Conservation (phyloP, 1,140 invertebrate genomes). For the Druon quercuslanigerum region DNA sequence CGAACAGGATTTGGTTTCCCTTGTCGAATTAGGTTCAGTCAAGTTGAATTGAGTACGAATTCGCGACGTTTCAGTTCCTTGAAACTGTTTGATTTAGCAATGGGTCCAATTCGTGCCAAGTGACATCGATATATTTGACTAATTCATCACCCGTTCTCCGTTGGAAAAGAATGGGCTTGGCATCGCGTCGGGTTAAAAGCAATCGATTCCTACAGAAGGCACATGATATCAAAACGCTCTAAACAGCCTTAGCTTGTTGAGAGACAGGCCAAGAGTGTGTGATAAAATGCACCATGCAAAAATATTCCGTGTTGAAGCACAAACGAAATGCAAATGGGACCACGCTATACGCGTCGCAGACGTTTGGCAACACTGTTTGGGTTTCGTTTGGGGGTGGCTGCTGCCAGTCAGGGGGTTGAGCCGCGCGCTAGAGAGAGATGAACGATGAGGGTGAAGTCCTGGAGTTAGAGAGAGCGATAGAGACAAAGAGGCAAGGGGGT, state of each 20-base stretch:
- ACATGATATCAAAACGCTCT: constrained; percentile 5
- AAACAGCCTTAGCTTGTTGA: constrained; percentile 12
- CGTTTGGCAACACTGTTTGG: constrained; percentile 74
- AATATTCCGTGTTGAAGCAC: constrained; percentile 60
- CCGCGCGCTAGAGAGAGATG: constrained; percentile 53
- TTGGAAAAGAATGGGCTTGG: background rate
- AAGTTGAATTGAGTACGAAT: background rate
- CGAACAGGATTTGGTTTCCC: too few species aligned
- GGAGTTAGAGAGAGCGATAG: constrained; percentile 38
- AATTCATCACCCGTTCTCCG: constrained; percentile 9
- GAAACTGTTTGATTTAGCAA: background rate
- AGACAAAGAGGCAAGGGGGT: constrained; percentile 46
- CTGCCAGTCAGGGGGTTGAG: constrained; percentile 62
- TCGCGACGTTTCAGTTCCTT: background rate
- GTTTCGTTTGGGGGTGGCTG: constrained; percentile 63
- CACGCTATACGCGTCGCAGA: constrained; percentile 66
- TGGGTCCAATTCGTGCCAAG: constrained; percentile 12
- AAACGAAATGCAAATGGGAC: constrained; percentile 72
- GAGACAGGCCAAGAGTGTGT: constrained; percentile 35
- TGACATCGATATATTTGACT: constrained; percentile 24
- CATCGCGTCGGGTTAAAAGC: background rate
- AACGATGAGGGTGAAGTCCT: constrained; percentile 23
- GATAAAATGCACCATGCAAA: constrained; percentile 58
- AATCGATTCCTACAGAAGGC: constrained; percentile 10
- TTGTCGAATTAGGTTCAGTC: background rate